Percentiles rank a stretch among this genome's conserved stretches.
phyloP scores from a whole-genome alignment of 2,113 vertebrate genomes.

The Erinaceus europaeus region DNA sequence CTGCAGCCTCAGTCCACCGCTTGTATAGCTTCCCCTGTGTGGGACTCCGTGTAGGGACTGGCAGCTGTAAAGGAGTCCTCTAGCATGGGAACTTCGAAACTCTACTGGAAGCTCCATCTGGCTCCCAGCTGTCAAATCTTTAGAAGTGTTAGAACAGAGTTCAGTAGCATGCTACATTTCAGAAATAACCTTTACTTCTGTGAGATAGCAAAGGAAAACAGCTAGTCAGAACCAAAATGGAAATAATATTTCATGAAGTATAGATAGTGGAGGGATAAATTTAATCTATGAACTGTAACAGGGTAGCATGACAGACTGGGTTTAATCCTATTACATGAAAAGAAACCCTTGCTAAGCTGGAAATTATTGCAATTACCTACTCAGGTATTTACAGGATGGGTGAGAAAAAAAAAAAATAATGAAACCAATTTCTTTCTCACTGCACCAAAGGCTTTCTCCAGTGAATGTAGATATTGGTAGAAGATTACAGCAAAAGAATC shows the following conservation, averaged over 20 bases:
- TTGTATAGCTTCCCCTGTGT: too few species aligned
- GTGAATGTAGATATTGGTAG: neutral
- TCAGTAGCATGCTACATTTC: neutral
- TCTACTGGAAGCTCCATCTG: too few species aligned
- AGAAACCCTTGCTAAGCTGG: constrained; percentile 47
- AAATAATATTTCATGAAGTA: constrained; percentile 57
- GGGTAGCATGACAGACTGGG: neutral
- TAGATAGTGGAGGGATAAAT: constrained; percentile 40
- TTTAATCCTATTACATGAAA: constrained; percentile 55
- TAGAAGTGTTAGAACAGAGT: too few species aligned
- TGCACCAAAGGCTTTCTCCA: neutral
- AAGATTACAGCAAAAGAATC: constrained; percentile 6
- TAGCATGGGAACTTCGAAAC: too few species aligned
- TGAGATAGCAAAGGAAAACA: constrained; percentile 32
- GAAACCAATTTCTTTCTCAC: constrained; percentile 55
- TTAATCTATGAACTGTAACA: constrained; percentile 41
- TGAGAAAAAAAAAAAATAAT: constrained; percentile 56
- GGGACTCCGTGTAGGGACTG: too few species aligned
- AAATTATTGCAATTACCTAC: constrained; percentile 64
- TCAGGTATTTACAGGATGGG: constrained; percentile 35
- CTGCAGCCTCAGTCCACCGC: too few species aligned
- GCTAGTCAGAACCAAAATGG: neutral
- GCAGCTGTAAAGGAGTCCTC: too few species aligned
- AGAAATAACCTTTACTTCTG: constrained; percentile 3
- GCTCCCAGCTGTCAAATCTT: too few species aligned